Evolutionary conservation across 2,888 invertebrate genomes (phyloP), one percentile per base, ranked within the genome.

Genomic region (Alitta virens): DNA sequence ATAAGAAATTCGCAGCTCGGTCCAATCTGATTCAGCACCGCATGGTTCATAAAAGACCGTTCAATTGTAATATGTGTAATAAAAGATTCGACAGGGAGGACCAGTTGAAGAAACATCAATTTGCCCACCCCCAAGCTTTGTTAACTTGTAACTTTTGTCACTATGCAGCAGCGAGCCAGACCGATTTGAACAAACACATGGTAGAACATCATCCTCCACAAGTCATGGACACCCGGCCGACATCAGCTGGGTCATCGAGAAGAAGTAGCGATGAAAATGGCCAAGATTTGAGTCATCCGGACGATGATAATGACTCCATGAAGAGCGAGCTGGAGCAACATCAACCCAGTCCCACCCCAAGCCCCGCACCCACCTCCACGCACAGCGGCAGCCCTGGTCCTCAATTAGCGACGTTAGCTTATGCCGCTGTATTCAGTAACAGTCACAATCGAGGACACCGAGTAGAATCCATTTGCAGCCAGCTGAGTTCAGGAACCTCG

Each of bases 31-130:
- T 33, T 33, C 5, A 7, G 12, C 33, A 33, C 33, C 5, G 5
- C 7, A 5, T 33, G 33, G 12, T 12, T 7, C 33, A 33, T 12
- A 33, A 12, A 7, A 5, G 33, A 12, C 33, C 33, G 12, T 12
- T 7, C 12, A 33, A 33, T 7, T 33, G 33, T 33, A 7, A 5
- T 33, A 12, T 33, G 5, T 33, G 33, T 33, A 33, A 12, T 33
- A 33, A 12, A 33, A 33, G 33, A 12, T 33, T 33, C 33, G 75
- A 76, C 63, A 67, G 72, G 9, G 73, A 72, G 43, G 74, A 74
- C 26, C 75, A 75, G 62, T 66, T 75, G 56, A 74, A 76, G 69
- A 68, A 75, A n/a, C 76, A 76, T 54, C 62, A 75, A 57, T 71
- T 74, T 54, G 73, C 72, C 18, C 75, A 75, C 54, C 75, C 75